Evolutionary conservation across 2,797 vertebrate species (phyloP), one percentile per base, ranked within the genome.

Genomic region (Enteromius trimaculatus): DNA sequence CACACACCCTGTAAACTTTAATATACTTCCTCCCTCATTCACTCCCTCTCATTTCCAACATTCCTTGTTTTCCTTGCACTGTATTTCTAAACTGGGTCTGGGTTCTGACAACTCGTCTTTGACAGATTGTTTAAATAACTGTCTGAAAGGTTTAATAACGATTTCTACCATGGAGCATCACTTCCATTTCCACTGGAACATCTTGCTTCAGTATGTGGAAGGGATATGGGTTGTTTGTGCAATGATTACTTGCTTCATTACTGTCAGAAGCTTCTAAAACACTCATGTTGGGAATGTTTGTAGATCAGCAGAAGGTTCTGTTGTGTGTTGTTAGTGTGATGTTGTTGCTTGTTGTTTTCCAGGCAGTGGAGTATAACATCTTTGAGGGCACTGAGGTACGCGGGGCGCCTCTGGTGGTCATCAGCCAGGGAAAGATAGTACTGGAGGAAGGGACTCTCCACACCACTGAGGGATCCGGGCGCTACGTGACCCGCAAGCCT

Each of bases 381-480:
- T 99, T 99, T 0, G 98, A 99, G 86, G 98, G 98, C 69, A 95
- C 94, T 88, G 98, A 99, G 89, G 97, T 97, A 81, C 97, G 98
- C 0, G 98, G 98, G 0, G 96, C 95, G 0, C 97, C 98, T 0
- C 93, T 99, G 90, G 97, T 99, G 91, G 98, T 99, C 37, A 99
- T 99, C 93, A 99, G 98, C 93, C 98, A 99, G 92, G 98, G 98
- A 6, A 99, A 98, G 94, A 98, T 99, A 0, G 97, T 99, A 26
- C 89, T 99, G 89, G 98, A 99, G 90, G 98, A 99, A 0, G 96
- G 97, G 16, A 98, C 88, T 65, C 95, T 99, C 2, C 97, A 99
- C 0, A 94, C 93, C 83, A 97, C 95, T 0, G 97, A 99, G 90
- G 98, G 98, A 19, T 97, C 97, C 0, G 98, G 98, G 2, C 95